phyloP scores from a whole-genome alignment of 2,888 invertebrate species.

The Habroteleia sp. region DNA sequence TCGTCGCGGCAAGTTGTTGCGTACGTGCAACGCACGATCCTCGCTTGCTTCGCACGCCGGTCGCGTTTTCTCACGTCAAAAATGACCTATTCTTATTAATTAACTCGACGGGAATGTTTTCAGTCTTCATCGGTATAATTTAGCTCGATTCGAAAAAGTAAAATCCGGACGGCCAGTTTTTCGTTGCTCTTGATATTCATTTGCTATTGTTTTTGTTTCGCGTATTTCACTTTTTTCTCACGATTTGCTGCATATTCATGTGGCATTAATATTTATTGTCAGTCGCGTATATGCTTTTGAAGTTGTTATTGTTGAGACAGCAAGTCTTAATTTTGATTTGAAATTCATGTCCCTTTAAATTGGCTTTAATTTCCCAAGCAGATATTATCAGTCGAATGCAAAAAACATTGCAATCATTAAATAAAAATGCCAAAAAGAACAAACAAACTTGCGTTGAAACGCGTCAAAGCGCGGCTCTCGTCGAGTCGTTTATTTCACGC shows the following conservation, averaged over 20 bases:
- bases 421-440: not conserved
- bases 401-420: not conserved
- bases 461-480: constrained; percentile 7
- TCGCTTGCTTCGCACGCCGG: constrained; percentile 58
- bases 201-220: not conserved
- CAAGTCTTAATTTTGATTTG: constrained; percentile 10
- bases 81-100: constrained; percentile 64
- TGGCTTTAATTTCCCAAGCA: too few species aligned
- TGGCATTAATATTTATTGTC: constrained; percentile 27
- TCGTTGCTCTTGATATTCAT: too few species aligned
- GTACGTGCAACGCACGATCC: constrained; percentile 34
- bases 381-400: too few species aligned
- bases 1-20: constrained; percentile 41
- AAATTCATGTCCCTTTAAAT: not conserved
- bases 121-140: too few species aligned
- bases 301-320: not conserved
- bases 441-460: constrained; percentile 27
- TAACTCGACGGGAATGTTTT: constrained; percentile 53
- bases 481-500: constrained; percentile 46
- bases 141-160: too few species aligned
- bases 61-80: constrained; percentile 76
- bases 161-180: too few species aligned
- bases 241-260: constrained; percentile 12
- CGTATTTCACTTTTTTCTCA: constrained; percentile 1
- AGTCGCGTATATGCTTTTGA: not conserved